phyloP scores from a whole-genome alignment of 2,888 invertebrate genomes.

The Altica lythri region DNA sequence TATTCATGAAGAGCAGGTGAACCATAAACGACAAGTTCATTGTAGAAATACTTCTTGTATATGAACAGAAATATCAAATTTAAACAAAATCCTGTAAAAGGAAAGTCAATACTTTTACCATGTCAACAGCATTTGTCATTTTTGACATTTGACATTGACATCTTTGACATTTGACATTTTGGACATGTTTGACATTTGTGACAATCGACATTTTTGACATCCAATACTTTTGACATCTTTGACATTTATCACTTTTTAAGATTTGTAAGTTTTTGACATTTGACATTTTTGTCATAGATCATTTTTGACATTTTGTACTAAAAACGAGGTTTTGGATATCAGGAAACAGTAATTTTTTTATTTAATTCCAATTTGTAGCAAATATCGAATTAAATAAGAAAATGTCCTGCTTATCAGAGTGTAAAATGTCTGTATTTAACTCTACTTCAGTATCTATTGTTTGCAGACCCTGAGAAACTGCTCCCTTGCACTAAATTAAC shows the following conservation, averaged over 20 bases:
- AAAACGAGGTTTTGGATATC: too few species aligned
- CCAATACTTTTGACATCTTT: too few species aligned
- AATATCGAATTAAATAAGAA: constrained; percentile 49
- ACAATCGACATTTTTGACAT: too few species aligned
- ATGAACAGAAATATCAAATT: neutral
- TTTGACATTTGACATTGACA: too few species aligned
- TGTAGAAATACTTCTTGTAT: neutral
- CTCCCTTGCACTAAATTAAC: constrained; percentile 55
- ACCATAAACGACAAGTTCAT: constrained; percentile 10
- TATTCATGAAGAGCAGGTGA: constrained; percentile 5
- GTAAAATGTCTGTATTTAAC: constrained; percentile 59
- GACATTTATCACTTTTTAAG: too few species aligned
- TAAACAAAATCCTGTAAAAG: neutral
- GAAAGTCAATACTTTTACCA: neutral
- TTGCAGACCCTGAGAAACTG: constrained; percentile 55
- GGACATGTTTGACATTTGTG: too few species aligned
- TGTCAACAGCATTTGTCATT: neutral
- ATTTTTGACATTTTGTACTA: too few species aligned
- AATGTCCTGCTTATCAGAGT: constrained; percentile 55
- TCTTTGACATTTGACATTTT: too few species aligned
- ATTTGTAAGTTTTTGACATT: too few species aligned
- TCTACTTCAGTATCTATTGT: constrained; percentile 55
- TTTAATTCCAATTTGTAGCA: too few species aligned
- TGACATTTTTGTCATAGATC: too few species aligned
- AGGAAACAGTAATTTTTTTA: too few species aligned